Evolutionary conservation across 2,797 vertebrate genomes (phyloP), one percentile per base, ranked within the genome.

Genomic region (Muscicapa striata): DNA sequence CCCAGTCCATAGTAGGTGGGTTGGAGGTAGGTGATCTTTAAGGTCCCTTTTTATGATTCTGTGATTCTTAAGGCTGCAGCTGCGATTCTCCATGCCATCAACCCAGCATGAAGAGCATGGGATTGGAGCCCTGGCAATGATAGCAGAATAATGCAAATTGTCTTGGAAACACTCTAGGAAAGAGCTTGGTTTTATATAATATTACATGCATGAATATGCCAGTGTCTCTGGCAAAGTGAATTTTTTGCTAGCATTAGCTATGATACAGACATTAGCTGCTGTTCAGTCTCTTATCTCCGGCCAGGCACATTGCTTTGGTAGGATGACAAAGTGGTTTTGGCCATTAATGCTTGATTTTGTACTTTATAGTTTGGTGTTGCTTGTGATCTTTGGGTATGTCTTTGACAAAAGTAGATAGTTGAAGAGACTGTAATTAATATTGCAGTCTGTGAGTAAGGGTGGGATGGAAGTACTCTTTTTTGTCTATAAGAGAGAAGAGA

Each of bases 301-400:
- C 36, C 30, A 24, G 38, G 27, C 34, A 52, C 23, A 10, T 81
- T 0, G 0, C 58, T 74, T 49, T n/a, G 34, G 29, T 72, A 58
- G 61, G 38, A 67, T 78, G 74, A 49, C 41, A 34, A 36, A 92
- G 40, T 70, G n/a, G 30, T 90, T 81, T 81, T 82, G 66, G 27
- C 41, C 20, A 12, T 48, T 36, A 68, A 0, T 24, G 14, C 32
- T 62, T 88, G 55, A 41, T 67, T 89, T 81, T 66, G 21, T 59
- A 27, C 43, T 78, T 74, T 26, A 6, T 43, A 22, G 23, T 64
- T 46, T 21, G 14, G 27, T 51, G 9, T 40, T 64, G 19, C 15
- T 73, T 84, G 55, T 24, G 27, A 7, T 51, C 32, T 78, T 84
- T 51, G 63, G n/a, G 13, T 30, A 13, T 73, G 23, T 58, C 67